Conservation (phyloP, 2,113 vertebrate genomes). For the Cryptotis parvus region DNA sequence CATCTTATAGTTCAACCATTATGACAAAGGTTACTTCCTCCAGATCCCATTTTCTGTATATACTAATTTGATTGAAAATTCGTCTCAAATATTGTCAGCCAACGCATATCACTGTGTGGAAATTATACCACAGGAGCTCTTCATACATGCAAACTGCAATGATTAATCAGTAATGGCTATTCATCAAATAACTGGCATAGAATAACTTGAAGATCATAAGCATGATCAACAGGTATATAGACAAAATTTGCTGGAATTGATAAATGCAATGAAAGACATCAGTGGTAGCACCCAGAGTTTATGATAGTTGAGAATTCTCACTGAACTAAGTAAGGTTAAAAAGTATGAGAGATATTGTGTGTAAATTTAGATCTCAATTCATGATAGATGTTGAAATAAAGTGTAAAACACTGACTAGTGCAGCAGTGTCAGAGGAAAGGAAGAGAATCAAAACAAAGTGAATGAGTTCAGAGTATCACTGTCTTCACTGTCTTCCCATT, state of each 20-base stretch:
- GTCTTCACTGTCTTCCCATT: too few relatives aligned
- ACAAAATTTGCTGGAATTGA: neutral
- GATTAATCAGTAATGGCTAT: neutral
- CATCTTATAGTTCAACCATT: neutral
- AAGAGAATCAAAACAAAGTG: neutral
- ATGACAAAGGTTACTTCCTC: neutral
- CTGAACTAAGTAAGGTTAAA: neutral
- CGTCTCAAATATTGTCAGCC: too few relatives aligned
- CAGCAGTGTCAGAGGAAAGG: fast-evolving
- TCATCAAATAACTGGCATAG: neutral
- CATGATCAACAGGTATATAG: neutral
- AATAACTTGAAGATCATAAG: neutral
- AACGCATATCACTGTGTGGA: too few relatives aligned
- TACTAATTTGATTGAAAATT: neutral
- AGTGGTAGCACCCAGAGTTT: too few relatives aligned
- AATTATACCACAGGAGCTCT: neutral
- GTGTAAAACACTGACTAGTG: too few relatives aligned
- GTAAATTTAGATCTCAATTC: neutral
- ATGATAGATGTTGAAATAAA: neutral
- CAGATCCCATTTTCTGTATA: neutral
- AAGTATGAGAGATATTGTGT: neutral
- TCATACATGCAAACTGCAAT: neutral
- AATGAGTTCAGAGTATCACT: neutral
- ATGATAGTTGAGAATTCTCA: neutral
- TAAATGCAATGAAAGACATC: neutral